A percentile compares a stretch with the other conserved stretches of the same genome.
phyloP scores from a whole-genome alignment of 2,797 vertebrate species.

The Lutjanus campechanus region DNA sequence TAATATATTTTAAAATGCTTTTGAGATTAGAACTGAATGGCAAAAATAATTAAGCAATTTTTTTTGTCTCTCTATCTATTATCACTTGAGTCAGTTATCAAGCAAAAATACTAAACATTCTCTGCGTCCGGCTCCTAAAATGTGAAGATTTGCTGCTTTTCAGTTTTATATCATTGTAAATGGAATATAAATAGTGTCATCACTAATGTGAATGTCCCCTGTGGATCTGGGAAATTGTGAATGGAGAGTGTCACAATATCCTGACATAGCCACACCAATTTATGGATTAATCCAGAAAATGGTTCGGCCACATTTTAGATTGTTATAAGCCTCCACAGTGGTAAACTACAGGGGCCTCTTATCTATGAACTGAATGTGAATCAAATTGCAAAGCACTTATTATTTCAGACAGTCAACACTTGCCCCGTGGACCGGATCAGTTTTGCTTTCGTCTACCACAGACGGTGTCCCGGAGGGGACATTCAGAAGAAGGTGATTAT shows the following conservation, averaged over 20 bases:
- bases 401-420: conserved; percentile 88
- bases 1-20: neutral
- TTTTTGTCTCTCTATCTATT: too few relatives aligned
- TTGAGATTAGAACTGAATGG: neutral
- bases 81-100: neutral
- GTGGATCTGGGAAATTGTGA: too few relatives aligned
- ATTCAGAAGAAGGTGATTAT: conserved; percentile 84
- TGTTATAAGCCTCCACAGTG: neutral
- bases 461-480: conserved; percentile 81
- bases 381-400: neutral
- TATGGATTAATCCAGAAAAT: neutral
- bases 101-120: neutral
- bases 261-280: neutral
- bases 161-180: neutral
- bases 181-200: neutral
- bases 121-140: neutral
- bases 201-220: neutral
- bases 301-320: neutral
- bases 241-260: too few relatives aligned
- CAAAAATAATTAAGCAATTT: too few relatives aligned
- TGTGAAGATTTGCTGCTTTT: neutral
- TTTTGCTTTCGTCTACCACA: conserved; percentile 87
- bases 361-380: neutral
- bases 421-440: conserved; percentile 91
- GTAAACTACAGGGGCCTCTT: neutral